Percentiles rank a stretch among this genome's conserved stretches.
Conservation (phyloP, 2,797 vertebrate species). For the Pipistrellus kuhlii region DNA sequence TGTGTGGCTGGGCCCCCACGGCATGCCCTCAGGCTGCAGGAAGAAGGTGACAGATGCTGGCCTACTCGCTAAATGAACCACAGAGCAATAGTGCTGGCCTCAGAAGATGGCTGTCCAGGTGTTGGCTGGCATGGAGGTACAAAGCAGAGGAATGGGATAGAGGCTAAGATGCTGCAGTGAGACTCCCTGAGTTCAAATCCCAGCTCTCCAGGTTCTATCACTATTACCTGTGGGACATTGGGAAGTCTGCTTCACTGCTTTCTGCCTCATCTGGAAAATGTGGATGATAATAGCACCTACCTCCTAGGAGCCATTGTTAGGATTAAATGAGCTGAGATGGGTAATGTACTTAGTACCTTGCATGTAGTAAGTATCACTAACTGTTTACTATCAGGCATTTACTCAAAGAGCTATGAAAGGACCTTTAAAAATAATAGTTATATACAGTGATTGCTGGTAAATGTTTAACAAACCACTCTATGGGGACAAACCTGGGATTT, state of each 20-base stretch:
- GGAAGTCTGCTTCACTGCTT: not conserved
- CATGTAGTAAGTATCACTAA: not conserved
- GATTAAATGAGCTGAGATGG: not conserved
- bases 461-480: conserved; percentile 20
- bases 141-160: not conserved
- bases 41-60: not conserved
- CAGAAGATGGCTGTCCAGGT: not conserved
- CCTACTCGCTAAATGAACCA: not conserved
- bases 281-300: not conserved
- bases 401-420: not conserved
- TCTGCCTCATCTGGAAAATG: not conserved
- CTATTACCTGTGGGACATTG: not conserved
- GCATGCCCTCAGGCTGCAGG: not conserved
- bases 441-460: not conserved
- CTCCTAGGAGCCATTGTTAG: not conserved
- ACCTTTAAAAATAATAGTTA: conserved; percentile 26
- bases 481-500: not conserved
- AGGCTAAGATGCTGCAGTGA: not conserved
- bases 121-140: not conserved
- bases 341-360: not conserved
- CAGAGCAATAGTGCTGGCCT: not conserved
- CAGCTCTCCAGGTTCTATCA: not conserved
- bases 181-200: not conserved
- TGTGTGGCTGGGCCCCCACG: too few species aligned
- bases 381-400: not conserved